Base-by-base conservation (phyloP, 1,140 invertebrate species). In the Hyposmocoma kahamanoa region DNA sequence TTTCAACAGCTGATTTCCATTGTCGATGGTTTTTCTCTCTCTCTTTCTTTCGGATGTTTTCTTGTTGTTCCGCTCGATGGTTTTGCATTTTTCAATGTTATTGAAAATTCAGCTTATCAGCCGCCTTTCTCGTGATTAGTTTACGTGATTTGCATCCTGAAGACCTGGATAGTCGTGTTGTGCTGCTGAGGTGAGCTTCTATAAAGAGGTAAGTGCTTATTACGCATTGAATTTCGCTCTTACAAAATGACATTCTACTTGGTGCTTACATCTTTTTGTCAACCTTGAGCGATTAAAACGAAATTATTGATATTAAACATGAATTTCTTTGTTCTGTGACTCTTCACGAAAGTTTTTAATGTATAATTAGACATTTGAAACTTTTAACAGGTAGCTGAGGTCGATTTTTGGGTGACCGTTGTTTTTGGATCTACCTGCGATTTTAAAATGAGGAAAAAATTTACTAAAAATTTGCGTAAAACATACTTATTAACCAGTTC, bases 201-300 rank as follows among this genome's bases (percentile, higher is more conserved):
- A 44, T 39, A 63, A 62, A 22, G 54, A 73, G 76, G 78, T 82
- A 65, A 70, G 76, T 53, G 43, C 34, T 60, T 65, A 78, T 71
- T 79, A 67, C 78, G 75, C 74, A 82, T 62, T 67, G 45, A 64
- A 67, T 65, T 67, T 69, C 20, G 15, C 24, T 42, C 24, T 65
- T 46, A 51, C 48, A 36, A 53, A 53, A 32, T 82, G 73, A 72
- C 75, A 76, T 59, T 63, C 61, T 50, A 58, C 47, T 64, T 54
- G 46, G 43, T 62, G 48, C 46, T 51, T 62, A 62, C 61, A 72
- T 72, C 62, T 65, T 71, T 72, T 64, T 60, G 66, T 55, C 70
- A 79, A 76, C 78, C 75, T 82, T 82, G 78, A 74, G 62, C 48
- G 48, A 59, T 47, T 66, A 65, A 59, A 74, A 63, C 18, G 32